Conservation (phyloP, 2,888 invertebrate genomes). For the Meandrusa payeni region DNA sequence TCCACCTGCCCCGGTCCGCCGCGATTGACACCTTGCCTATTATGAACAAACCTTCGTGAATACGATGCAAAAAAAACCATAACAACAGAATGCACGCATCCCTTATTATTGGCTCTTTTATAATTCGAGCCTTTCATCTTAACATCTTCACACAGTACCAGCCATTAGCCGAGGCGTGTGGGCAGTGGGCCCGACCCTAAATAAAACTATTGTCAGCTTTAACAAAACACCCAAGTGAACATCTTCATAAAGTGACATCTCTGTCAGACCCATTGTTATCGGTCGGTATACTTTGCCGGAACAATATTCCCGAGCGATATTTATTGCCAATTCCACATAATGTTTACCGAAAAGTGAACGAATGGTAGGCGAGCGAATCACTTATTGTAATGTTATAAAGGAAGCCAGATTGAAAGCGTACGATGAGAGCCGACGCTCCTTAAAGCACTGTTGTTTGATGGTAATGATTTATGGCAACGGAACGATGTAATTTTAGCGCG, state of each 20-base stretch:
- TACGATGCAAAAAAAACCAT: slow-evolving; percentile 61
- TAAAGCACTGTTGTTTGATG: slow-evolving; percentile 63
- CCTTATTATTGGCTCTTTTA: slow-evolving; percentile 75
- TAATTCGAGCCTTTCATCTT: slow-evolving; percentile 70
- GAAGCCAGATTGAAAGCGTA: slow-evolving; percentile 75
- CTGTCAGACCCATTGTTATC: slow-evolving; percentile 59
- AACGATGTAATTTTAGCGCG: slow-evolving; percentile 67
- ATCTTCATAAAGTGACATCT: slow-evolving; percentile 72
- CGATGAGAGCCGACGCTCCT: slow-evolving; percentile 68
- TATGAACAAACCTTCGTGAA: slow-evolving; percentile 52
- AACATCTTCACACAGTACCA: slow-evolving; percentile 76
- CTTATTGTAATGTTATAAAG: slow-evolving; percentile 79
- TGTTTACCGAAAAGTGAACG: slow-evolving; percentile 75
- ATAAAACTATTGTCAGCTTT: slow-evolving; percentile 76
- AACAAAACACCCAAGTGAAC: slow-evolving; percentile 77
- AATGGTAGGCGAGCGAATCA: slow-evolving; percentile 74
- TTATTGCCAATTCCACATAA: slow-evolving; percentile 77
- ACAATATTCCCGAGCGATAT: slow-evolving; percentile 69
- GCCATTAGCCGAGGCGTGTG: slow-evolving; percentile 78
- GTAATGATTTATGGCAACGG: slow-evolving; percentile 77
- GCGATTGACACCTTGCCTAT: slow-evolving; percentile 78
- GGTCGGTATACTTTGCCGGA: slow-evolving; percentile 45
- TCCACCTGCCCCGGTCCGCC: slow-evolving; percentile 67
- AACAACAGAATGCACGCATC: slow-evolving; percentile 71
- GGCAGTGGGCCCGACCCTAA: slow-evolving; percentile 76